Conservation (phyloP, 2,113 vertebrate genomes). For the Elephantulus edwardii region DNA sequence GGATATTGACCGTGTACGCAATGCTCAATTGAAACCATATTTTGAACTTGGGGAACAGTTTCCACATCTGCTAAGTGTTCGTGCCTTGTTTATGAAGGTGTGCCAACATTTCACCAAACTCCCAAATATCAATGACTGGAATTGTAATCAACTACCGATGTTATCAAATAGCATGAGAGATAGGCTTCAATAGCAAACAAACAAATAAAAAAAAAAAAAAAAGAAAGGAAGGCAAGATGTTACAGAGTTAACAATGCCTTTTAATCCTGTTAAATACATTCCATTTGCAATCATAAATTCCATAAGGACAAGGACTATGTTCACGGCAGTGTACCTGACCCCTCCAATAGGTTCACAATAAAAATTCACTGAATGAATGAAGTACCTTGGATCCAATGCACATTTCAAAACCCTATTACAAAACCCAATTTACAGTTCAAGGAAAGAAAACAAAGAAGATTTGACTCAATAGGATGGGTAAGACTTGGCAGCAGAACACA, state of each 20-base stretch:
- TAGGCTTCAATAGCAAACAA: neutral
- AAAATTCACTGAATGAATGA: neutral
- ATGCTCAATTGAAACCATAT: constrained; percentile 40
- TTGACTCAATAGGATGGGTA: constrained; percentile 7
- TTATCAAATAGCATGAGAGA: constrained; percentile 1
- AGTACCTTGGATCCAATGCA: neutral
- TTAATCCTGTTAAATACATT: neutral
- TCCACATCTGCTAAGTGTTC: constrained; percentile 34
- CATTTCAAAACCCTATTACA: constrained; percentile 35
- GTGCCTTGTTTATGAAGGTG: constrained; percentile 46
- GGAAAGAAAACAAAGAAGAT: constrained; percentile 11
- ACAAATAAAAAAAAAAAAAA: neutral
- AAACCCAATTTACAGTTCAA: neutral
- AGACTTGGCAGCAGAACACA: neutral
- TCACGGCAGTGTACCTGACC: neutral
- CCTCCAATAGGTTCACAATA: neutral
- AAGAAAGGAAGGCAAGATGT: neutral
- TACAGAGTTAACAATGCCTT: neutral
- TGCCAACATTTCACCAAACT: constrained; percentile 61
- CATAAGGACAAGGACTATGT: neutral
- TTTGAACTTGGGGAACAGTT: constrained; percentile 53
- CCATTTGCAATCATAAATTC: neutral
- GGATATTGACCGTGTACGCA: constrained; percentile 12
- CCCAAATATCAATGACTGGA: constrained; percentile 60
- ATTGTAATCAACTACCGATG: constrained; percentile 61